Evolutionary conservation across 2,888 invertebrate genomes (phyloP).

Genomic region (Aphidius colemani): DNA sequence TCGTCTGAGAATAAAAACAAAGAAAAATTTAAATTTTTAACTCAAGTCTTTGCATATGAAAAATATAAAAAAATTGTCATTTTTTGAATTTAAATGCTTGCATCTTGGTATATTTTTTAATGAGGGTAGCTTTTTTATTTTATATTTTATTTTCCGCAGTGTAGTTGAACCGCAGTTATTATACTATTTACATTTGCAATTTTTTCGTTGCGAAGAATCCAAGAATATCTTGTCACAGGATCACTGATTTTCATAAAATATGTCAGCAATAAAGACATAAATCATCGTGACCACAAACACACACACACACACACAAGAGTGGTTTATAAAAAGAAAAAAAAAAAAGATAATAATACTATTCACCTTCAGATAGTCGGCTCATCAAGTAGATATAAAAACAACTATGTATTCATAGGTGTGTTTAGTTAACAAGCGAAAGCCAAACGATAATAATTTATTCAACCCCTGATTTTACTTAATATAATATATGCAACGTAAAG

Average conservation of each 20-base stretch:
- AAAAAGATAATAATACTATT: not conserved
- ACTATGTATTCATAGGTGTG: no score
- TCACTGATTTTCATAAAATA: conserved; percentile 32
- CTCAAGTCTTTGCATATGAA: not conserved
- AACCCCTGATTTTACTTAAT: conserved; percentile 8
- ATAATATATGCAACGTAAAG: conserved; percentile 12
- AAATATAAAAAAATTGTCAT: no score
- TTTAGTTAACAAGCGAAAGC: not conserved
- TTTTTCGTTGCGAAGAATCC: not conserved
- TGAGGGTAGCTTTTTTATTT: no score
- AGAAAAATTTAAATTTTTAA: conserved; percentile 7
- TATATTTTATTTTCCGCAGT: no score
- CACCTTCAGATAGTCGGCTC: no score
- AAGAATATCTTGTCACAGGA: conserved; percentile 3
- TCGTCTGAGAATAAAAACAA: no score
- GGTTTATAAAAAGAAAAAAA: not conserved
- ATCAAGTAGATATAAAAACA: no score
- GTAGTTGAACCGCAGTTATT: no score
- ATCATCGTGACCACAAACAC: conserved; percentile 12
- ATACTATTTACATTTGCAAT: not conserved
- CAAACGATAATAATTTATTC: conserved; percentile 24
- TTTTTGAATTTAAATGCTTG: no score
- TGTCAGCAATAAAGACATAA: conserved; percentile 32
- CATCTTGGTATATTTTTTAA: no score
- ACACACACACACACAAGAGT: conserved; percentile 10